Conservation (phyloP, 2,113 vertebrate genomes). For the Forbesichthys agassizii region DNA sequence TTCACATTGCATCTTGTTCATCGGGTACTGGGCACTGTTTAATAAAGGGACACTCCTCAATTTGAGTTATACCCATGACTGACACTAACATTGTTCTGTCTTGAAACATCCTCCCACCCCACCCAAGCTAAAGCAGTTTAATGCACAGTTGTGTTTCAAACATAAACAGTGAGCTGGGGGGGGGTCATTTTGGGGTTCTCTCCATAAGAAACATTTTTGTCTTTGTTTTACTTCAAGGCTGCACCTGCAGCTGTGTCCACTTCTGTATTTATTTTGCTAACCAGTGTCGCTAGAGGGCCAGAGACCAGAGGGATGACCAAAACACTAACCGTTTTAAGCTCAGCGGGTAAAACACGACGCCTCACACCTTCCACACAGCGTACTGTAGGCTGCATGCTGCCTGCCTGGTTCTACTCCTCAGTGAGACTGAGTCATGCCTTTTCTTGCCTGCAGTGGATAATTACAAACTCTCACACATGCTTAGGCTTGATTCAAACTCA, state of each 20-base stretch:
- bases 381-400: too few species aligned
- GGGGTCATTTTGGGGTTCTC: slow-evolving; percentile 29
- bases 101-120: too few species aligned
- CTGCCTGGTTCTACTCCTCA: slow-evolving; percentile 26
- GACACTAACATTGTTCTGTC: too few species aligned
- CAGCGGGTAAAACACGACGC: slow-evolving; percentile 33
- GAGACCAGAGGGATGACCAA: slow-evolving; percentile 11
- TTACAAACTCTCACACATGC: slow-evolving; percentile 86
- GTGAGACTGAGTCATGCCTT: slow-evolving; percentile 42
- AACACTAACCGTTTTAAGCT: slow-evolving; percentile 31
- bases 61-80: too few species aligned
- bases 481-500: slow-evolving; percentile 90
- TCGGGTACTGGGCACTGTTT: too few species aligned
- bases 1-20: too few species aligned
- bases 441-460: slow-evolving; percentile 81
- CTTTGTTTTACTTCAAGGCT: slow-evolving; percentile 44
- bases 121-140: too few species aligned
- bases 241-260: slow-evolving; percentile 28
- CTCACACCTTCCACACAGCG: background rate
- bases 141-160: background rate
- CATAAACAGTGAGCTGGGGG: slow-evolving; percentile 16
- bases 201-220: slow-evolving; percentile 29
- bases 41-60: too few species aligned
- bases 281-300: slow-evolving; percentile 29
- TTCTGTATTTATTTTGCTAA: slow-evolving; percentile 52